Evolutionary conservation across 2,113 vertebrate genomes (phyloP).

Genomic region (Castor canadensis): DNA sequence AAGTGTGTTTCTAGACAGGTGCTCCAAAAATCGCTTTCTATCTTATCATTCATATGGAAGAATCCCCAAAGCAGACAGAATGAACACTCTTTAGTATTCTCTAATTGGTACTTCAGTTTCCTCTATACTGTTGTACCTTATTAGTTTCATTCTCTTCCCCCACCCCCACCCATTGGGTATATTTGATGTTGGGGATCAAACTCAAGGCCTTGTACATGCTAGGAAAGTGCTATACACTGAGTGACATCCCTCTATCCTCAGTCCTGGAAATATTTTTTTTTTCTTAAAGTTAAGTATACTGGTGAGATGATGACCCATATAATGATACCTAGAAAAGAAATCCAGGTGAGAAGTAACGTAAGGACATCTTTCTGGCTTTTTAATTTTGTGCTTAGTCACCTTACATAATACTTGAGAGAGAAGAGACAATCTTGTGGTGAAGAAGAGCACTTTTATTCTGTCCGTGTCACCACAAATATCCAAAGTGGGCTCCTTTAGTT

Average conservation of each 20-base stretch:
- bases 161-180: no score
- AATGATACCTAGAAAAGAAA: background rate
- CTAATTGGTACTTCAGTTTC: background rate
- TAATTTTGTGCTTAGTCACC: background rate
- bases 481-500: background rate
- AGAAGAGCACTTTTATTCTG: background rate
- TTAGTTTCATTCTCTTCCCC: background rate
- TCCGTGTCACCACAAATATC: background rate
- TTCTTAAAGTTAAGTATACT: background rate
- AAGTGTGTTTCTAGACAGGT: background rate
- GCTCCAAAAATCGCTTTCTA: background rate
- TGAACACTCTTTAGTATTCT: background rate
- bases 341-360: background rate
- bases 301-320: background rate
- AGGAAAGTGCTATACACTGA: background rate
- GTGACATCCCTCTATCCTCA: no score
- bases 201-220: background rate
- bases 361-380: background rate
- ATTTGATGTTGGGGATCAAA: no score
- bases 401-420: background rate
- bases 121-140: background rate
- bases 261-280: background rate
- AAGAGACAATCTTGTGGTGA: background rate
- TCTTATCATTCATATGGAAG: background rate
- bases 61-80: background rate